Evolutionary conservation across 2,888 invertebrate species (phyloP).

Genomic region (Pyrrhia umbra): DNA sequence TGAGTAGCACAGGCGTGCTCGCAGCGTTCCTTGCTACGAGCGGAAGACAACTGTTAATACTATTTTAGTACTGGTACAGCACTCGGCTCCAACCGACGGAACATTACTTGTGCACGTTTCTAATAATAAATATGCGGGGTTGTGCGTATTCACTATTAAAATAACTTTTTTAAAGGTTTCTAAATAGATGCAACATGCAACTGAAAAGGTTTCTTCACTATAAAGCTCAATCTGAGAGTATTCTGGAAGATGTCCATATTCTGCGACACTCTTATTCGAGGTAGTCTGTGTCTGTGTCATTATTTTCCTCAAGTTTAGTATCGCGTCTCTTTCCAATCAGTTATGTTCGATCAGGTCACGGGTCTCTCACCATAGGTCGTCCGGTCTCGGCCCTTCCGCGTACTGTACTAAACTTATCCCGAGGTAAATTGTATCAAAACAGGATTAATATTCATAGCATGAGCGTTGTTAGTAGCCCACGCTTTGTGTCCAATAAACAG

Average conservation of each 20-base stretch:
- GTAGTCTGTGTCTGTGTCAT: no score
- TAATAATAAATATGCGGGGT: neutral
- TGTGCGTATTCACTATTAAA: no score
- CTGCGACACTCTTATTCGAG: no score
- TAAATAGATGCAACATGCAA: no score
- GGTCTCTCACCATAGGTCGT: neutral
- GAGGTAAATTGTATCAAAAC: constrained; percentile 44
- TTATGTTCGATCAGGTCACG: neutral
- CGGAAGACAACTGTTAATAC: constrained; percentile 47
- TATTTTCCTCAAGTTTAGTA: neutral
- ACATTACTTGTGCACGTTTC: constrained; percentile 3
- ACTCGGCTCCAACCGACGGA: constrained; percentile 22
- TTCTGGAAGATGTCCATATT: no score
- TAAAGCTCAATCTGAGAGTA: no score
- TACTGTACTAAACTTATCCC: constrained; percentile 8
- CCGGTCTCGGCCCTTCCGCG: neutral
- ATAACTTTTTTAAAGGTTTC: no score
- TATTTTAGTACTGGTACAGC: constrained; percentile 27
- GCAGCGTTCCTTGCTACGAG: constrained; percentile 1
- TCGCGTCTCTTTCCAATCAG: neutral
- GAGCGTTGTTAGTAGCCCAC: constrained; percentile 30
- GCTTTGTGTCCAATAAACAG: constrained; percentile 36
- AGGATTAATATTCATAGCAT: constrained; percentile 40
- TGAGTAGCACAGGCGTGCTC: no score
- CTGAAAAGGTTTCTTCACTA: no score